Base-by-base conservation (phyloP, 2,797 vertebrate genomes). In the Pristis pectinata region DNA sequence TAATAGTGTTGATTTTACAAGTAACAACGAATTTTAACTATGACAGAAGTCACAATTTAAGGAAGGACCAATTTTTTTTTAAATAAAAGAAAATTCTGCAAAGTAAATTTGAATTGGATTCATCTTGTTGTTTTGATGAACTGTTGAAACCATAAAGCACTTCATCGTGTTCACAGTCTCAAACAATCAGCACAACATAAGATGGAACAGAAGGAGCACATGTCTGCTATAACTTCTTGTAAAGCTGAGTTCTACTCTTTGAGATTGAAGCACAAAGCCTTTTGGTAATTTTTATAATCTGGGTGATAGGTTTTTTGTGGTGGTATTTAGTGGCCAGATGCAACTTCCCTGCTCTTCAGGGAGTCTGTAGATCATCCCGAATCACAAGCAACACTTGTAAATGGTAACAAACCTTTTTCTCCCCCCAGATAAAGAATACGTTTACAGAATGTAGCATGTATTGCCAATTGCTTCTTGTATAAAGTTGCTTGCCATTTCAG, bases 101-200 rank as follows among this genome's bases (percentile, higher is more conserved):
- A 49, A 5, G 27, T 0, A 93, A 10, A 53, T 74, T 93, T 30
- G 24, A 1, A 27, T 53, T 19, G n/a, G n/a, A n/a, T 11, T 64
- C 8, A 41, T 64, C 27, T 30, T 74, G 67, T 19, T 94, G 11
- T 6, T 34, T 34, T 74, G 70, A 94, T 94, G 70, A 49, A 44
- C 94, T 95, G 93, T 79, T 79, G 80, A 53, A 64, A 95, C 79
- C 94, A 41, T 92, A 94, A 97, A 96, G 95, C 96, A 95, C 95
- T 96, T 95, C 96, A 96, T 96, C 96, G 96, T 97, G 97, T 96
- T 97, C 96, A 97, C 97, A 97, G 96, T 96, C 95, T 96, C 95
- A 96, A 97, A 97, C 96, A 96, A 96, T 96, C 97, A 96, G 96
- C 97, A 97, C 96, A 85, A 97, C 97, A 94, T 96, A 95, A 97